Percentiles rank a stretch among this genome's conserved stretches.
Conservation (phyloP, 2,113 vertebrate species). For the Panurus biarmicus region DNA sequence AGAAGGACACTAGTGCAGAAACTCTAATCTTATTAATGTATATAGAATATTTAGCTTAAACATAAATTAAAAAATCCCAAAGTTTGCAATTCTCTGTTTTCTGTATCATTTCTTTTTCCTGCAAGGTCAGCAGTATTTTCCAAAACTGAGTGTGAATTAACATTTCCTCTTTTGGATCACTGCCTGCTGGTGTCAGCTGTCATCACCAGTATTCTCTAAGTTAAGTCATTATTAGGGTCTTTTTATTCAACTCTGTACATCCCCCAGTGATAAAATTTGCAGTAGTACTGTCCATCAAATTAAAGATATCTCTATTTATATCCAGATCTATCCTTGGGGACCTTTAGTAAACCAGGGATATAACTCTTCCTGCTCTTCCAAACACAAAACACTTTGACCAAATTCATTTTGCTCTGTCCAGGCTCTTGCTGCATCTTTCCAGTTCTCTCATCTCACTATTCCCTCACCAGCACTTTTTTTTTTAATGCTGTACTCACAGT, state of each 20-base stretch:
- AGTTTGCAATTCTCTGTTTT: background rate
- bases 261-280: background rate
- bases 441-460: background rate
- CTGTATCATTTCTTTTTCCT: background rate
- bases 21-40: background rate
- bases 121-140: background rate
- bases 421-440: background rate
- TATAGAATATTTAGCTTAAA: background rate
- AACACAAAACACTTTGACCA: background rate
- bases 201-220: background rate
- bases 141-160: background rate
- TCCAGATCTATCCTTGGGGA: background rate
- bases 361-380: background rate
- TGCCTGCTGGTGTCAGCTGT: background rate
- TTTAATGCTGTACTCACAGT: background rate
- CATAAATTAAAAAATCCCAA: background rate
- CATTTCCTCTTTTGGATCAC: background rate
- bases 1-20: background rate
- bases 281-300: background rate
- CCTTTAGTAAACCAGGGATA: background rate
- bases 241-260: background rate
- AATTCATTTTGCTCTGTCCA: background rate
- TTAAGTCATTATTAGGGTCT: background rate
- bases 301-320: slow-evolving; percentile 3
- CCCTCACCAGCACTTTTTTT: background rate